Evolutionary conservation across 2,797 vertebrate species (phyloP), one percentile per base, ranked within the genome.

Genomic region (Hoplostethus atlanticus): DNA sequence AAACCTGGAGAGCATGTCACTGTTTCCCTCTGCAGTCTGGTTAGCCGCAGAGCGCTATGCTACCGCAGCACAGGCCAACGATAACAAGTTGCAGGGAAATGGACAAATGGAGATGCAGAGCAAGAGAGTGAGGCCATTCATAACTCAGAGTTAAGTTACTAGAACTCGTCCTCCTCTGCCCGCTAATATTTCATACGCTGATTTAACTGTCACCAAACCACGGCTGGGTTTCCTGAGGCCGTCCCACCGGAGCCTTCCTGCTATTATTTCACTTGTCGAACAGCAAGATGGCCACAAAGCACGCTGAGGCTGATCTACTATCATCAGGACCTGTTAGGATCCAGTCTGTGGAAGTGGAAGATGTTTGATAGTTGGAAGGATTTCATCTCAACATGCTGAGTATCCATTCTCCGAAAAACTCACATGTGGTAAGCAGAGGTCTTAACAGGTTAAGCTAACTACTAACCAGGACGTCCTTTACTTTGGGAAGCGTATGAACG

Each of bases 171-270:
- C 21, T 4, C 38, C 58, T 12, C 16, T 16, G 58, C 48, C 17
- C 34, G 28, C 51, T 11, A 16, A 55, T 77, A 48, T 71, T 62
- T 82, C 71, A 72, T 54, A 4, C 13, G 56, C 71, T 70, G 64
- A 62, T 66, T 63, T 63, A 68, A 63, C 73, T 62, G 64, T 76
- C 64, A 64, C 52, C 73, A 48, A 15, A 21, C 16, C 5, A 0
- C 42, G 40, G 25, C 30, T 52, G 7, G 67, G 44, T 55, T 73
- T 76, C 60, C 64, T 68, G 63, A 15, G 40, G 67, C 34, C 53
- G 40, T 28, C 63, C 3, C 36, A 12, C 9, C 36, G 53, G 31
- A 48, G 42, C 21, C 4, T 4, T 48, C 48, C 53, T 9, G 11
- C 17, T 48, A 4, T 25, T n/a, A 47, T 50, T 46, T 52, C n/a